Conservation (phyloP, 2,888 invertebrate species). For the Clostera curtula region DNA sequence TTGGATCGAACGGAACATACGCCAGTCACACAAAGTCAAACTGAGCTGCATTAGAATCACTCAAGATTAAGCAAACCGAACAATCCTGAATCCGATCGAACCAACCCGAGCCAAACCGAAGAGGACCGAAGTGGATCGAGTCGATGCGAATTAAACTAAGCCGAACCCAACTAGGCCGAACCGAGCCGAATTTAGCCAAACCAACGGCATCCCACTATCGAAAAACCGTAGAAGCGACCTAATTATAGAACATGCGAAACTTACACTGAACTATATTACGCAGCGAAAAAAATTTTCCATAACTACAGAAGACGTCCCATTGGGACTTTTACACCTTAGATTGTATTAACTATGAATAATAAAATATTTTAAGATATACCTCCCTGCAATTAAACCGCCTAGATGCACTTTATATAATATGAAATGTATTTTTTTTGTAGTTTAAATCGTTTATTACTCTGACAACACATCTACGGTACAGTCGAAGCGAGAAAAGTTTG, state of each 20-base stretch:
- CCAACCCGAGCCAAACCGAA: too few relatives aligned
- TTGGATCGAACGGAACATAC: too few relatives aligned
- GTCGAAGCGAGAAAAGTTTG: slow-evolving; percentile 74
- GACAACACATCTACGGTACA: slow-evolving; percentile 75
- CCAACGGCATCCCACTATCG: slow-evolving; percentile 19
- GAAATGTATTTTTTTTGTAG: slow-evolving; percentile 68
- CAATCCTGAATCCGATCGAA: too few relatives aligned
- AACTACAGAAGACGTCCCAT: slow-evolving; percentile 49
- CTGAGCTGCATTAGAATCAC: too few relatives aligned
- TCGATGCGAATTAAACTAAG: too few relatives aligned
- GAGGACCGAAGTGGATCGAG: too few relatives aligned
- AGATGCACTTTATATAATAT: slow-evolving; percentile 67
- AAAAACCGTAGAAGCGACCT: slow-evolving; percentile 15
- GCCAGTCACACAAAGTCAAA: too few relatives aligned
- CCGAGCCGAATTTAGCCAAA: too few relatives aligned
- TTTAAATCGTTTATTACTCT: slow-evolving; percentile 66
- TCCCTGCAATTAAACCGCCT: slow-evolving; percentile 70
- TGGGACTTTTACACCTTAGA: slow-evolving; percentile 59
- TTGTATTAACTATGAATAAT: slow-evolving; percentile 69
- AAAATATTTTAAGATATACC: slow-evolving; percentile 69
- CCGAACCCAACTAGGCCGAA: too few relatives aligned
- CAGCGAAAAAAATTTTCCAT: slow-evolving; percentile 36
- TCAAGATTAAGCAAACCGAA: too few relatives aligned
- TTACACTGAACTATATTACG: slow-evolving; percentile 21
- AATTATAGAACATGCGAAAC: slow-evolving; percentile 34